Percentiles rank a stretch among this genome's conserved stretches.
phyloP scores from a whole-genome alignment of 2,888 invertebrate genomes.

The Microctonus brassicae region DNA sequence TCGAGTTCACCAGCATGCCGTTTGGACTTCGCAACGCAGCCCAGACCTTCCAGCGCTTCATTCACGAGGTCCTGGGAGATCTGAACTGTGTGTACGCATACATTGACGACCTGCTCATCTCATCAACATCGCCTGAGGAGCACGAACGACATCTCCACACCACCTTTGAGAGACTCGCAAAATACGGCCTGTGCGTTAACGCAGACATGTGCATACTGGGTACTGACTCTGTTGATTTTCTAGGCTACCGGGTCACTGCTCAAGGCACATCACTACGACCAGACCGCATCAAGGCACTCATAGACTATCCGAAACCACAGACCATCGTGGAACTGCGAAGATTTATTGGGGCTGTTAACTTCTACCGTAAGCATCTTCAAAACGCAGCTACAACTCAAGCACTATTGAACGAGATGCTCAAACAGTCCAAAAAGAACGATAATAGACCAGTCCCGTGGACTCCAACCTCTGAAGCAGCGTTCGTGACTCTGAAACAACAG shows the following conservation, averaged over 20 bases:
- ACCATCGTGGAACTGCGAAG: constrained; percentile 37
- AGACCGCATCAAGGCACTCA: constrained; percentile 38
- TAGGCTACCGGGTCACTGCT: constrained; percentile 38
- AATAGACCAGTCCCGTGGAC: no score
- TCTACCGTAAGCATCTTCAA: constrained; percentile 44
- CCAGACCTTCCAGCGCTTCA: constrained; percentile 48
- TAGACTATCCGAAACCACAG: constrained; percentile 28
- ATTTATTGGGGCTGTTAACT: constrained; percentile 48
- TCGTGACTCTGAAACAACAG: neutral
- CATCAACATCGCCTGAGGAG: constrained; percentile 33
- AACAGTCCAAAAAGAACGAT: no score
- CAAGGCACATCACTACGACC: constrained; percentile 36
- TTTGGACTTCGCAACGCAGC: constrained; percentile 56
- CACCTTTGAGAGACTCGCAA: constrained; percentile 38
- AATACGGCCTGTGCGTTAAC: constrained; percentile 49
- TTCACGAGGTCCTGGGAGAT: constrained; percentile 44
- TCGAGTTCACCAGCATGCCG: constrained; percentile 52
- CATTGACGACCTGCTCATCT: constrained; percentile 45
- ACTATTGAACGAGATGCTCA: no score
- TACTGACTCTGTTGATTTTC: constrained; percentile 27
- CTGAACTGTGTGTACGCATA: constrained; percentile 43
- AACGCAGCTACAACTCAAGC: constrained; percentile 18
- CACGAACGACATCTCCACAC: constrained; percentile 39
- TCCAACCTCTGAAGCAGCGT: neutral
- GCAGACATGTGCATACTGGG: constrained; percentile 45